Base-by-base conservation (phyloP, 2,113 vertebrate genomes). In the Phodopus roborovskii region DNA sequence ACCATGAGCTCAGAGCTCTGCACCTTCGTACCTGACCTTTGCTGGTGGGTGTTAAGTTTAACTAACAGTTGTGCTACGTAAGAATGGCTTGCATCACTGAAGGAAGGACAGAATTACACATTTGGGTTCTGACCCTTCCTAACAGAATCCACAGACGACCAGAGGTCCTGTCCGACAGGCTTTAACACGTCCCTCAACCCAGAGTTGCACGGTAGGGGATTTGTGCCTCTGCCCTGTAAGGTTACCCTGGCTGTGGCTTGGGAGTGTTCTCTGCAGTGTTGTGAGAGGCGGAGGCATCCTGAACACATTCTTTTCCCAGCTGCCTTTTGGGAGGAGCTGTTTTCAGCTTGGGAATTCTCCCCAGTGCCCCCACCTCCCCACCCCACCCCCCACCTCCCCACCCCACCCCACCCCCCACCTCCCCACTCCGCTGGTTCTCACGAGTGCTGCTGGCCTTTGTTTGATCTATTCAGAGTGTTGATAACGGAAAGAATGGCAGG, bases 61-160 rank as follows among this genome's bases (percentile, higher is more conserved):
- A 71, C 28, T 22, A 60, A 62, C 16, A 36, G 87, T 74, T 97
- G 93, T 0, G 0, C 94, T 60, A 88, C 56, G 56, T 90, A 92
- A 50, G 28, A 71, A 93, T 30, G 39, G 64, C 83, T 93, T 89
- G 71, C 66, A 39, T 75, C 58, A 77, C 75, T 92, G 71, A 83
- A 56, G 85, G 94, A 91, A 97, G 95, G 96, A 92, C 97, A 97
- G 97, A 98, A 96, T 75, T 9, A 82, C 92, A 79, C 83, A 87
- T 93, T 89, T 97, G 97, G 98, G 97, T 96, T 97, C 96, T 96
- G 98, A 97, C 97, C 98, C 95, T 97, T 86, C 89, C 92, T 97
- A 97, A 97, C 94, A 0, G 0, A 89, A 92, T 96, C 98, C 97
- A 98, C 97, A 96, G 28, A 62, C 3, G 9, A 12, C 15, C 50